These are phyloP conservation scores for Ferdinandea cuprea DNA, from an alignment of 2,888 invertebrate species.

Conservation along the genomic window DNA sequence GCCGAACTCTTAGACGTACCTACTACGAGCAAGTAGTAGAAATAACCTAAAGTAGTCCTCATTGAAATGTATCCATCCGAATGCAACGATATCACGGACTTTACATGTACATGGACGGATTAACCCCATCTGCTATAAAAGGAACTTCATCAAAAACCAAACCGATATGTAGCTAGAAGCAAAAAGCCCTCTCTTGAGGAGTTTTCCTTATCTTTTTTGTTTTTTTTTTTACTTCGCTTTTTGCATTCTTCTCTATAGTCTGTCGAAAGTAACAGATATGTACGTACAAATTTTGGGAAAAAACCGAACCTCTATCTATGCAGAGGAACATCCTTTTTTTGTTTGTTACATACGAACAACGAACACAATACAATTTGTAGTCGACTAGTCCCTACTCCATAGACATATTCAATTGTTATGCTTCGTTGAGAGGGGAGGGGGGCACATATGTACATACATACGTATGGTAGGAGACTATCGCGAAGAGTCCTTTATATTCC, in stretches of 20 bases:
- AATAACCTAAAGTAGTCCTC: conserved; percentile 43
- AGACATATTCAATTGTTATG: conserved; percentile 67
- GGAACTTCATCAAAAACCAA: conserved; percentile 64
- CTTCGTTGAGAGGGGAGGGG: conserved; percentile 38
- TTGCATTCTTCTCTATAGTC: conserved; percentile 18
- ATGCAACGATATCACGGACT: conserved; percentile 57
- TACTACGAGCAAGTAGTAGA: background rate
- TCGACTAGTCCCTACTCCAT: conserved; percentile 23
- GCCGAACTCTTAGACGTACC: conserved; percentile 20
- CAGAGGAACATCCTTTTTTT: conserved; percentile 12
- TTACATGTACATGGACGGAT: conserved; percentile 34
- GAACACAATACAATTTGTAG: conserved; percentile 40
- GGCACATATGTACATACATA: background rate
- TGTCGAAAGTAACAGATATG: conserved; percentile 13
- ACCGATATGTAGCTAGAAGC: conserved; percentile 38
- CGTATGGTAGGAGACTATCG: background rate
- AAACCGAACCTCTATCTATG: conserved; percentile 22
- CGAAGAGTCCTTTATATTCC: conserved; percentile 53
- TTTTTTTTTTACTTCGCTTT: conserved; percentile 18
- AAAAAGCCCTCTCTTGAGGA: conserved; percentile 41
- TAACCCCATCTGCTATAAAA: conserved; percentile 46
- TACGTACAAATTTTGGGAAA: conserved; percentile 9
- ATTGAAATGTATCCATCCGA: conserved; percentile 39
- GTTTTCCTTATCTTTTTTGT: conserved; percentile 38
- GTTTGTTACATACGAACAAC: conserved; percentile 21